These are phyloP conservation scores for Drosophila helvetica DNA, from an alignment of 2,888 invertebrate species.

Conservation along the genomic window DNA sequence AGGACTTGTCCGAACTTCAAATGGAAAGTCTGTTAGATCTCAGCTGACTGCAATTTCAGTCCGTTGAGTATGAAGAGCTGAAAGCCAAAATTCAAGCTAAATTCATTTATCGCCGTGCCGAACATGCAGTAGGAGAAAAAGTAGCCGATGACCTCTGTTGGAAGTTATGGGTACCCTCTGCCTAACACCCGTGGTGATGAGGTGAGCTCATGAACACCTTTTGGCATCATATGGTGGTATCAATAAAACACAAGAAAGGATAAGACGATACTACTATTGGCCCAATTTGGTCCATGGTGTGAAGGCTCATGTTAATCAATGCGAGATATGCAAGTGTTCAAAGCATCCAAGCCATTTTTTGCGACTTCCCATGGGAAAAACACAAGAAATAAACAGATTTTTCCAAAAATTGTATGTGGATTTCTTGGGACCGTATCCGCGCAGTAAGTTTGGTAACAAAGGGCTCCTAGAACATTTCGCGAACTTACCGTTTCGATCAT, in stretches of 20 bases:
- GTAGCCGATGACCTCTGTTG: background rate
- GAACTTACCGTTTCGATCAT: too few species aligned
- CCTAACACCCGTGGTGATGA: background rate
- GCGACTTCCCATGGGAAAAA: background rate
- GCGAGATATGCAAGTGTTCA: background rate
- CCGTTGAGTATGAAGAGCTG: too few species aligned
- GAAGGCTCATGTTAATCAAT: too few species aligned
- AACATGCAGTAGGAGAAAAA: background rate
- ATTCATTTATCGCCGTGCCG: background rate
- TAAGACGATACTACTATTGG: too few species aligned
- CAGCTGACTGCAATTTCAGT: too few species aligned
- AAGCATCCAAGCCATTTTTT: background rate
- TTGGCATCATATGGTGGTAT: too few species aligned
- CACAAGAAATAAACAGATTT: background rate
- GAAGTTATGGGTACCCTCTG: background rate
- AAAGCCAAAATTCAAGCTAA: too few species aligned
- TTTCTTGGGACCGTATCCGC: constrained; percentile 1
- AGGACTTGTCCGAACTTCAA: too few species aligned
- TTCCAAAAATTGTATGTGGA: background rate
- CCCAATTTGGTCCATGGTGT: too few species aligned
- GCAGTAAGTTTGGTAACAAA: background rate
- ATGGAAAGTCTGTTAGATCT: too few species aligned
- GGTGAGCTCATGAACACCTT: background rate
- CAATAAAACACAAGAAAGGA: too few species aligned
- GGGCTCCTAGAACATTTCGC: too few species aligned